Evolutionary conservation across 2,113 vertebrate species (phyloP), one percentile per base, ranked within the genome.

Genomic region (Nematolebias whitei): DNA sequence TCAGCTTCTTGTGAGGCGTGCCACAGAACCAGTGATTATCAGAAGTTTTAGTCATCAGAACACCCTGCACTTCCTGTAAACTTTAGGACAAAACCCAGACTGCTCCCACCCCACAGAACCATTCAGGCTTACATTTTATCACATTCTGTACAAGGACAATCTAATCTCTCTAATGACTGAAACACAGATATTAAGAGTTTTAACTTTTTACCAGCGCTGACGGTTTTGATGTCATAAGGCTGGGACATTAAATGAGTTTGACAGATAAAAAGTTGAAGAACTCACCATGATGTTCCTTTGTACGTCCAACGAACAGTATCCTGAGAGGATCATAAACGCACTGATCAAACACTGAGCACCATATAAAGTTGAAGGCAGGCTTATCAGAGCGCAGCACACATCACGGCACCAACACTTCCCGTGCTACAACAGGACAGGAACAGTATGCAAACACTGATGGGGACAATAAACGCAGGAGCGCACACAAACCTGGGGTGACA

Each of bases 281-380:
- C 83, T 87, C 63, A 94, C 92, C 92, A 93, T 24, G 57, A 44
- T 1, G 82, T 82, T 63, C 93, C 93, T 74, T 89, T 91, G 82
- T 92, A 89, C 0, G 92, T 91, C 93, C 93, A 94, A n/a, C 92
- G 89, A 16, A 93, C 86, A 0, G 90, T 91, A 32, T 94, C 90
- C 93, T 94, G 80, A 13, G 12, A 58, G 49, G 66, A 61, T 23
- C 54, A 64, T 20, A 76, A 54, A 51, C 32, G 2, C 4, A 51
- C 44, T 26, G 6, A 67, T 64, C 22, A 72, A 64, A 63, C 38
- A 54, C 3, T 43, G 22, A n/a, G 78, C 15, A 51, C 22, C 50
- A 23, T 2, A 24, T 9, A 26, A 55, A n/a, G 19, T 15, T 12
- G 3, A 22, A 20, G 45, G 1, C 15, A 8, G 18, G 10, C 26